These are phyloP conservation scores for Rhinogobio ventralis DNA, from an alignment of 2,797 vertebrate genomes.

Conservation along the genomic window DNA sequence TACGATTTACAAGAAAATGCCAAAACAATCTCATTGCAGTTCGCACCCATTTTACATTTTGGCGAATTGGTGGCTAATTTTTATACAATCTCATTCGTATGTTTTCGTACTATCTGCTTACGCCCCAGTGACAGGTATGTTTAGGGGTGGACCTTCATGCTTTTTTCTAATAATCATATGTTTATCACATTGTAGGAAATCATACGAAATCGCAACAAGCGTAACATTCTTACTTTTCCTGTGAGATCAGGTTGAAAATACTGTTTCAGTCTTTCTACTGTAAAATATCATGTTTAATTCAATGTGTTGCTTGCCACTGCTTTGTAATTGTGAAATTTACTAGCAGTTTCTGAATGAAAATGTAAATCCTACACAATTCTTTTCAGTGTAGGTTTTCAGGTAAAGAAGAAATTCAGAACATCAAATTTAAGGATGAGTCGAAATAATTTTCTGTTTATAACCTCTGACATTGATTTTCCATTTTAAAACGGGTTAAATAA, in stretches of 20 bases:
- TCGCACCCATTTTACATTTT: not conserved
- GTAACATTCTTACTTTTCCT: not conserved
- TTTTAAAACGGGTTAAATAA: not conserved
- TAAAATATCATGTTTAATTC: not conserved
- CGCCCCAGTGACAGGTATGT: not conserved
- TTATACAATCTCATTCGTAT: not conserved
- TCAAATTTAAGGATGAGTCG: not conserved
- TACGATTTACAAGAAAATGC: no score
- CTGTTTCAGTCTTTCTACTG: not conserved
- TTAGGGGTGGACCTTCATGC: not conserved
- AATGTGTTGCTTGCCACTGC: not conserved
- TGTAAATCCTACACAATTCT: not conserved
- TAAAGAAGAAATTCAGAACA: not conserved
- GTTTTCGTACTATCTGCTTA: not conserved
- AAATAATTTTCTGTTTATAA: not conserved
- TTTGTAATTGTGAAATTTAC: not conserved
- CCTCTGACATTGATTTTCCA: not conserved
- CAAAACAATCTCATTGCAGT: not conserved
- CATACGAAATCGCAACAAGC: not conserved
- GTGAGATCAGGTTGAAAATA: not conserved
- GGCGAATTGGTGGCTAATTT: not conserved
- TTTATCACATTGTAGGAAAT: not conserved
- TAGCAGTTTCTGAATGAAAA: not conserved
- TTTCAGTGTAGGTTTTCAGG: not conserved
- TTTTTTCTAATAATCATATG: not conserved